These are phyloP conservation scores for Podiceps cristatus DNA, from an alignment of 2,113 vertebrate species.

Conservation along the genomic window DNA sequence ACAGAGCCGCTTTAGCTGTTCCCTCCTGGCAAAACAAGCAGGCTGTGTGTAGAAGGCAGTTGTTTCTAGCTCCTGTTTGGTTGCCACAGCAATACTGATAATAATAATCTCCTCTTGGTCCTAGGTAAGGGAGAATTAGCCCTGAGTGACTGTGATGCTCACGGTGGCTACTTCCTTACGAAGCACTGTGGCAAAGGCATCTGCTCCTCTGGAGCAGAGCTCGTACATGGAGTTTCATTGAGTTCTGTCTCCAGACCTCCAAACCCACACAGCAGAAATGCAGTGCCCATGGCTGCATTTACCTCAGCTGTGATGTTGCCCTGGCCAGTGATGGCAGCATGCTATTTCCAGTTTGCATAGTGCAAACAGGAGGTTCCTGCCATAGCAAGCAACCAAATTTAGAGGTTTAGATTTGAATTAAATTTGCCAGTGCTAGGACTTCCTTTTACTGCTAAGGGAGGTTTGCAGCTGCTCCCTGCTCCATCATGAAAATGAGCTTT, in stretches of 20 bases:
- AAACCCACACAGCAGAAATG: not conserved
- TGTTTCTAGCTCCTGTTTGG: not conserved
- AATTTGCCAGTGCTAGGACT: conserved; percentile 81
- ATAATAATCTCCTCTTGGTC: not conserved
- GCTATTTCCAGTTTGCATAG: conserved; percentile 77
- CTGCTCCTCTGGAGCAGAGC: not conserved
- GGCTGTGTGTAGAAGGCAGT: not conserved
- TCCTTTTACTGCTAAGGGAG: conserved; percentile 69
- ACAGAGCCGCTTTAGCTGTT: not conserved
- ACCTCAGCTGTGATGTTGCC: not conserved
- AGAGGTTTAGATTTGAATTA: conserved; percentile 87
- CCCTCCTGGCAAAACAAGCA: not conserved
- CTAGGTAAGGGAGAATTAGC: not conserved
- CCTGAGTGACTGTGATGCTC: not conserved
- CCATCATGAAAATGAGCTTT: conserved; percentile 75
- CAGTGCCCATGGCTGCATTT: accelerated
- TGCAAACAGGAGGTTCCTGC: conserved; percentile 80
- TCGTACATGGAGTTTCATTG: accelerated
- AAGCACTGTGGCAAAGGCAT: not conserved
- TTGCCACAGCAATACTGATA: not conserved
- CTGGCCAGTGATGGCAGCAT: conserved; percentile 12
- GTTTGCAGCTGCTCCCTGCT: conserved; percentile 74
- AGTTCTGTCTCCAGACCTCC: not conserved
- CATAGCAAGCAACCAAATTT: conserved; percentile 80
- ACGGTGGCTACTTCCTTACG: not conserved